phyloP scores from a whole-genome alignment of 2,797 vertebrate species.

The Leptoclinus maculatus region DNA sequence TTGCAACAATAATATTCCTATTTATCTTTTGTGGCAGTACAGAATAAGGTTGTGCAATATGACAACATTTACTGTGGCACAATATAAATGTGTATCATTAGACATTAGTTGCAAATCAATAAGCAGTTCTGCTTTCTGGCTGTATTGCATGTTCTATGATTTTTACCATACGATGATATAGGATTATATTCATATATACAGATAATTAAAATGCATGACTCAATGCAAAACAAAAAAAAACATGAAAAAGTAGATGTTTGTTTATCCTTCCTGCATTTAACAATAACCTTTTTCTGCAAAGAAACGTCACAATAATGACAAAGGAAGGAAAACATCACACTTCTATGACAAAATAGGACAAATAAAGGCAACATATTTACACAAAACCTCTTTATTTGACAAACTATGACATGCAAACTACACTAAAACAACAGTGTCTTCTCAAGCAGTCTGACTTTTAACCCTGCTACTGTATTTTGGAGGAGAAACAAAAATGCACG shows the following conservation, averaged over 20 bases:
- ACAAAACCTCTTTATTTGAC: neutral
- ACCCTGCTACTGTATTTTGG: neutral
- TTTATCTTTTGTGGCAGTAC: neutral
- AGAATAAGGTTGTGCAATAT: neutral
- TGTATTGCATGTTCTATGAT: neutral
- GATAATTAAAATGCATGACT: neutral
- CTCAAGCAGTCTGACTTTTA: neutral
- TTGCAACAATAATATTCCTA: neutral
- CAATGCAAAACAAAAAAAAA: neutral
- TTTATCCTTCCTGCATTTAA: neutral
- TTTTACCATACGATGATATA: neutral
- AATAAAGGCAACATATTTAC: neutral
- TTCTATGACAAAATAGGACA: neutral
- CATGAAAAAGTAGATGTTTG: neutral
- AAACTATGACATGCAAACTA: neutral
- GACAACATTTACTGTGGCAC: neutral
- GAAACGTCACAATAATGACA: neutral
- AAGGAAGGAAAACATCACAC: neutral
- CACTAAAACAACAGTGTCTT: rapidly evolving
- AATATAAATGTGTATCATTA: neutral
- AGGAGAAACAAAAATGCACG: neutral
- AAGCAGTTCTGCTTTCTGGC: neutral
- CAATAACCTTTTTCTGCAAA: neutral
- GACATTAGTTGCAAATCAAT: neutral
- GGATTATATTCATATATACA: neutral